phyloP scores from a whole-genome alignment of 92 coral and sea anemone species.

The Epizoanthus stellaris region DNA sequence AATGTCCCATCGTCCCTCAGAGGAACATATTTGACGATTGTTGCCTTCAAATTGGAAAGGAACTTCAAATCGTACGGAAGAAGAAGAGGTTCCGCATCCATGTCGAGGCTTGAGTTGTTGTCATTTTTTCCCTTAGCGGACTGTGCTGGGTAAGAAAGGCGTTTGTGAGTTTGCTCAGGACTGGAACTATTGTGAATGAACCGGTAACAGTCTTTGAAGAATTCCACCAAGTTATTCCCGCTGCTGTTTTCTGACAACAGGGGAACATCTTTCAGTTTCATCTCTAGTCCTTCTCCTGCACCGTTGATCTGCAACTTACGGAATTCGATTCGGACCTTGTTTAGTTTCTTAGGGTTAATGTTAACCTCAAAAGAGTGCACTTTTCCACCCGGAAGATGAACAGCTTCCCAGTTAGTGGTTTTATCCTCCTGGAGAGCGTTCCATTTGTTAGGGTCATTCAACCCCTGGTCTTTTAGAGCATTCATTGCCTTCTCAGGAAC shows the following conservation, averaged over 20 bases:
- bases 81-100: conserved; percentile 6
- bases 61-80: conserved; percentile 26
- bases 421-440: conserved; percentile 3
- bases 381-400: conserved; percentile 50
- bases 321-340: conserved; percentile 22
- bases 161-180: background rate
- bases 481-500: conserved; percentile 57
- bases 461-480: conserved; percentile 41
- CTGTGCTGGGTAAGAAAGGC: too few relatives aligned
- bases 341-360: conserved; percentile 30
- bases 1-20: conserved; percentile 10
- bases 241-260: conserved; percentile 13
- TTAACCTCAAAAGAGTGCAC: conserved; percentile 49
- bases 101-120: background rate
- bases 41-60: conserved; percentile 15
- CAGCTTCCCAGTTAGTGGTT: conserved; percentile 49
- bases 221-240: conserved; percentile 33
- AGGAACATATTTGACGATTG: conserved; percentile 20
- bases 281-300: conserved; percentile 39
- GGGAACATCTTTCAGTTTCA: conserved; percentile 58
- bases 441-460: conserved; percentile 50
- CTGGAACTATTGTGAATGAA: background rate
- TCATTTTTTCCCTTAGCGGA: background rate
- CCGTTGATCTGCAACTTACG: conserved; percentile 48
- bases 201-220: conserved; percentile 50